Conservation (phyloP, 1,140 invertebrate genomes). For the Bombus confusus region DNA sequence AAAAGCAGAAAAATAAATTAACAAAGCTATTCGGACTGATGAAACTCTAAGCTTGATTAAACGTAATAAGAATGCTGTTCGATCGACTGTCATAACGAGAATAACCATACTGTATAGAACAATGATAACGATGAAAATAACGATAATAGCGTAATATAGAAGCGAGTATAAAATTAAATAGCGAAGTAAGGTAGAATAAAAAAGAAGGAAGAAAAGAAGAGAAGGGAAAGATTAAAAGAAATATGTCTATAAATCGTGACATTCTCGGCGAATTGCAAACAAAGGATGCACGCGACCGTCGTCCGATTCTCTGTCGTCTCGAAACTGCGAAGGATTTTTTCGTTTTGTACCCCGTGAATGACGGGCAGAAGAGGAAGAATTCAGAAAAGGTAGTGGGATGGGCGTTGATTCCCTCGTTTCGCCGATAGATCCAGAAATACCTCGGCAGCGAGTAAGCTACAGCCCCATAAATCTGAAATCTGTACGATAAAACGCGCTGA, state of each 20-base stretch:
- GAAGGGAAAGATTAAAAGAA: too few species aligned
- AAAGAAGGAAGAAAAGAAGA: not conserved
- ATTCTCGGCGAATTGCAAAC: not conserved
- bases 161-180: too few species aligned
- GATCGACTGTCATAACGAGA: too few species aligned
- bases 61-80: too few species aligned
- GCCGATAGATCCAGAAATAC: conserved; percentile 49
- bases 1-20: too few species aligned
- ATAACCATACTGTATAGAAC: too few species aligned
- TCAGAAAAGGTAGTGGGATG: not conserved
- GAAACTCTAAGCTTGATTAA: too few species aligned
- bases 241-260: not conserved
- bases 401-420: conserved; percentile 38
- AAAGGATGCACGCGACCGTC: not conserved
- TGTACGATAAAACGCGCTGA: conserved; percentile 64
- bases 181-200: not conserved
- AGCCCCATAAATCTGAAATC: conserved; percentile 55
- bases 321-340: not conserved
- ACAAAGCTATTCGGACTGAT: too few species aligned
- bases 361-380: not conserved
- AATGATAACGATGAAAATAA: too few species aligned
- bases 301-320: not conserved
- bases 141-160: too few species aligned
- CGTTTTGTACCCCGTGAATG: not conserved
- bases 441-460: not conserved